A percentile compares a stretch with the other conserved stretches of the same genome.
phyloP scores from a whole-genome alignment of 2,797 vertebrate genomes.

The Mormyrops attenuatus region DNA sequence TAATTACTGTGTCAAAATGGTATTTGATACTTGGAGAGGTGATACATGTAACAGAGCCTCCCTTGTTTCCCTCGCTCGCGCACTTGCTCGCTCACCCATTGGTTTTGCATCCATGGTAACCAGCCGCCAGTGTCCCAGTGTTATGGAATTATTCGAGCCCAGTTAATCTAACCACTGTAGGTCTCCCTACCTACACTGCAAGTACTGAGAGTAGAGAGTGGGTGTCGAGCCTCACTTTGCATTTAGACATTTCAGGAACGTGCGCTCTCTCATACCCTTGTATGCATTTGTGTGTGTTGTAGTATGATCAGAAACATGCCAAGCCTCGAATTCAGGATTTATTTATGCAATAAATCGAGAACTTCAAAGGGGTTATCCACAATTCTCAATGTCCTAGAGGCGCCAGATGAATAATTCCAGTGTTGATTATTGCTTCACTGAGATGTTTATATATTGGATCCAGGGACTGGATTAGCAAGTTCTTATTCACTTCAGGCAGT shows the following conservation, averaged over 20 bases:
- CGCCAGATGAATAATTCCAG: neutral
- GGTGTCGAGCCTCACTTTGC: neutral
- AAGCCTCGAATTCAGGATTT: neutral
- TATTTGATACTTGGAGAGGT: conserved; percentile 3
- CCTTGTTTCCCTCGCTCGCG: neutral
- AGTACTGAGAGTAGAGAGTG: neutral
- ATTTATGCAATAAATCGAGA: conserved; percentile 10
- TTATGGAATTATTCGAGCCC: neutral
- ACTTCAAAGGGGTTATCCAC: conserved; percentile 12
- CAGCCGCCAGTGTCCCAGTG: neutral
- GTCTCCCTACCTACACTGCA: neutral
- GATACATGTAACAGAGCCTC: neutral
- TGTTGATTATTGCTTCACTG: conserved; percentile 15
- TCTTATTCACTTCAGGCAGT: neutral
- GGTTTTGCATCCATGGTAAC: conserved; percentile 20
- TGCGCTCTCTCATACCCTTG: neutral
- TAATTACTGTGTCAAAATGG: conserved; percentile 26
- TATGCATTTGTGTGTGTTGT: neutral
- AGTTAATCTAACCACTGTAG: neutral
- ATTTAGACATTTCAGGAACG: conserved; percentile 13
- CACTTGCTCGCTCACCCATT: neutral
- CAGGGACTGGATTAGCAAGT: neutral
- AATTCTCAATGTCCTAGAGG: neutral
- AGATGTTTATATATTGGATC: conserved; percentile 1
- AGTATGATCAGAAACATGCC: neutral